Evolutionary conservation across 2,888 invertebrate genomes (phyloP).

Genomic region (Ernsta delagoae): DNA sequence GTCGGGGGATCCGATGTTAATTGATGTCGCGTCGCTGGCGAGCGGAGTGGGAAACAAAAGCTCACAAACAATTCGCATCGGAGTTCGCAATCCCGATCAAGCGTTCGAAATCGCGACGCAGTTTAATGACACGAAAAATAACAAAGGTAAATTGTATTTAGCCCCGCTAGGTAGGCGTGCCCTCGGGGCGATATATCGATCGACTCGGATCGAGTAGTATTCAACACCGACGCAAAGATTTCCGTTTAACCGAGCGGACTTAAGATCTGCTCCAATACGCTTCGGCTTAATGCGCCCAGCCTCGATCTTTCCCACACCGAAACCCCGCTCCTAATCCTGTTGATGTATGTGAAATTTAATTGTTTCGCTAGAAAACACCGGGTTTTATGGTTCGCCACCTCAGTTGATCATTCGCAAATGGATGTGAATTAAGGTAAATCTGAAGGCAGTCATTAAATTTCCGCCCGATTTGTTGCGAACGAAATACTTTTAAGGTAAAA

Average conservation of each 20-base stretch:
- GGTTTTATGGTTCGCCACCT: slow-evolving; percentile 67
- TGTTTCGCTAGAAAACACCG: slow-evolving; percentile 76
- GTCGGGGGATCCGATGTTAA: slow-evolving; percentile 77
- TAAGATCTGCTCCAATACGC: slow-evolving; percentile 66
- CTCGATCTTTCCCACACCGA: slow-evolving; percentile 54
- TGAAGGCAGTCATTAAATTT: slow-evolving; percentile 82
- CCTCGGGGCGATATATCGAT: slow-evolving; percentile 73
- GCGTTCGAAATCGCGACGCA: slow-evolving; percentile 82
- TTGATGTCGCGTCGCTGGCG: slow-evolving; percentile 82
- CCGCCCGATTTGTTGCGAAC: slow-evolving; percentile 73
- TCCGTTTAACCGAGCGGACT: slow-evolving; percentile 70
- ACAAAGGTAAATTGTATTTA: slow-evolving; percentile 85
- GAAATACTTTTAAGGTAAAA: slow-evolving; percentile 68
- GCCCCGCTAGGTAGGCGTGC: slow-evolving; percentile 74
- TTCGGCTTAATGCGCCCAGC: slow-evolving; percentile 56
- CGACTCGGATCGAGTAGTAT: slow-evolving; percentile 60
- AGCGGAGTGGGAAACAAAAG: slow-evolving; percentile 80
- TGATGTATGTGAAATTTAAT: slow-evolving; percentile 79
- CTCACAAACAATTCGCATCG: slow-evolving; percentile 83
- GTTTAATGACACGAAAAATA: slow-evolving; percentile 86
- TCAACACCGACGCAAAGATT: slow-evolving; percentile 67
- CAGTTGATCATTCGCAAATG: slow-evolving; percentile 62
- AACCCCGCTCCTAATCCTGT: slow-evolving; percentile 65
- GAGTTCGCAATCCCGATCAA: slow-evolving; percentile 82
- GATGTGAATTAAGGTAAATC: slow-evolving; percentile 74